Conservation (phyloP, 2,797 vertebrate species). For the Sebastes variabilis region DNA sequence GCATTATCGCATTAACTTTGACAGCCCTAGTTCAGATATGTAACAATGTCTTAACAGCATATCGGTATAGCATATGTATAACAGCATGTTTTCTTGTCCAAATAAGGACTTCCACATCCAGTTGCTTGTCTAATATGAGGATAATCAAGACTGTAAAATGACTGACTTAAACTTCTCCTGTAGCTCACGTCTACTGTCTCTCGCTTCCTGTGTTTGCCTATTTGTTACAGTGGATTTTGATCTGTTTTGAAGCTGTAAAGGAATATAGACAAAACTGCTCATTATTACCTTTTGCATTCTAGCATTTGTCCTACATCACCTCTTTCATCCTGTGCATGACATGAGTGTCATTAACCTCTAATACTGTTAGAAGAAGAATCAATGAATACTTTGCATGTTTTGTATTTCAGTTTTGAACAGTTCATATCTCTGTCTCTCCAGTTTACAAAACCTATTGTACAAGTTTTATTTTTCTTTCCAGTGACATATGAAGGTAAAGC, state of each 20-base stretch:
- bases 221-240: not conserved
- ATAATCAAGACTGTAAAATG: not conserved
- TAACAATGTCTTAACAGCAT: not conserved
- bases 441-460: not conserved
- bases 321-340: not conserved
- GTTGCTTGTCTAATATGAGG: not conserved
- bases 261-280: not conserved
- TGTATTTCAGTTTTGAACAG: not conserved
- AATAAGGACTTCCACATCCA: not conserved
- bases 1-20: fast-evolving
- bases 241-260: slow-evolving; percentile 4
- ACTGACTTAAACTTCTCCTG: not conserved
- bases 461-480: not conserved
- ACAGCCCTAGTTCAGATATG: not conserved
- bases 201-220: not conserved
- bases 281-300: not conserved
- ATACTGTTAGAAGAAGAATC: not conserved
- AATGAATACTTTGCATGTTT: not conserved
- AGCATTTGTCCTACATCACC: not conserved
- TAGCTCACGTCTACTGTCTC: not conserved
- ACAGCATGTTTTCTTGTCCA: not conserved
- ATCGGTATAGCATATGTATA: not conserved
- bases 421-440: not conserved
- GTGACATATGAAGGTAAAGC: not conserved
- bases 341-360: not conserved